phyloP scores from a whole-genome alignment of 2,888 invertebrate species.

The Macropis europaea region DNA sequence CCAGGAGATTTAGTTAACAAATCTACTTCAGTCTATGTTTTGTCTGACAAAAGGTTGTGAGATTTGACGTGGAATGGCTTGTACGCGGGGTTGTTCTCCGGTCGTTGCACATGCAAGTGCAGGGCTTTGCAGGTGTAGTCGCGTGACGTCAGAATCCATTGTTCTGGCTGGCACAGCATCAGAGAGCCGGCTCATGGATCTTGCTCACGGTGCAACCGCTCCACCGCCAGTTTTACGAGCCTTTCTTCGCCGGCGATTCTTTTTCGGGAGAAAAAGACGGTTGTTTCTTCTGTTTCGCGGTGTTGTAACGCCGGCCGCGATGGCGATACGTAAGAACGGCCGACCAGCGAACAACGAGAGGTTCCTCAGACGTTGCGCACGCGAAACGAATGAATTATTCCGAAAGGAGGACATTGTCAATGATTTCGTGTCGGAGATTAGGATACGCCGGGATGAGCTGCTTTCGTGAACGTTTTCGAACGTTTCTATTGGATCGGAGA shows the following conservation, averaged over 20 bases:
- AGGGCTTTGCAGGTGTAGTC: constrained; percentile 52
- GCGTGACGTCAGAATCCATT: constrained; percentile 63
- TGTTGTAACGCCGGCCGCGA: constrained; percentile 2
- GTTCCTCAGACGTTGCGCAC: not conserved
- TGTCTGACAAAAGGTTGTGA: too few species aligned
- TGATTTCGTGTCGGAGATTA: too few species aligned
- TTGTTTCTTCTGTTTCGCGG: constrained; percentile 1
- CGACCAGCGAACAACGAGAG: not conserved
- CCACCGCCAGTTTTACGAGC: constrained; percentile 62
- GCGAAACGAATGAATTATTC: constrained; percentile 8
- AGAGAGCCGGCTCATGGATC: constrained; percentile 29
- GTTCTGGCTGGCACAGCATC: constrained; percentile 48
- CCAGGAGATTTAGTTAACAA: too few species aligned
- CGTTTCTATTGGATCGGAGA: too few species aligned
- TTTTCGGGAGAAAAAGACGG: constrained; percentile 35
- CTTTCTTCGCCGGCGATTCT: constrained; percentile 56
- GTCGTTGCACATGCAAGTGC: constrained; percentile 28
- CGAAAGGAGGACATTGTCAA: too few species aligned
- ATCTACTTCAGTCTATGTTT: too few species aligned
- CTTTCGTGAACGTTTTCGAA: too few species aligned
- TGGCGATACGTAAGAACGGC: constrained; percentile 4
- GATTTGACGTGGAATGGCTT: too few species aligned
- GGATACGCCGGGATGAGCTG: too few species aligned
- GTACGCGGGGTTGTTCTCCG: constrained; percentile 17
- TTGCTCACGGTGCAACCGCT: constrained; percentile 42